Conservation (phyloP, 2,888 invertebrate genomes). For the Drosophila percnosoma region DNA sequence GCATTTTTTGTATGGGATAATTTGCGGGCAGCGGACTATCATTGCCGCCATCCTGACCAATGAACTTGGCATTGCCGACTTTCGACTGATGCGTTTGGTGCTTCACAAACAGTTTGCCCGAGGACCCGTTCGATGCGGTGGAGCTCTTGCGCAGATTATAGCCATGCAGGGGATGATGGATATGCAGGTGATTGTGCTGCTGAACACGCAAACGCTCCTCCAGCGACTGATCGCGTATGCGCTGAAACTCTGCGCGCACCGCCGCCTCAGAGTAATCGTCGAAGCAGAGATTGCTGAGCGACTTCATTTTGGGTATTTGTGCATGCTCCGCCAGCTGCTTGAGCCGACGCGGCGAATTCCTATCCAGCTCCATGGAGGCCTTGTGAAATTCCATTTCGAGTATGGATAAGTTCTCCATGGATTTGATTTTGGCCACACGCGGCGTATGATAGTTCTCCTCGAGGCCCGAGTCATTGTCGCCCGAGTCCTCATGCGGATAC, state of each 20-base stretch:
- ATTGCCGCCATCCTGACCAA: slow-evolving; percentile 80
- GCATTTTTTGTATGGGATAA: slow-evolving; percentile 84
- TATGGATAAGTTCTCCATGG: slow-evolving; percentile 84
- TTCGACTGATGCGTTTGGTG: slow-evolving; percentile 68
- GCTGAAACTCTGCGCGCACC: slow-evolving; percentile 81
- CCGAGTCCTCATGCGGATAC: slow-evolving; percentile 69
- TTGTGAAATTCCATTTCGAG: slow-evolving; percentile 84
- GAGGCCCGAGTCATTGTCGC: slow-evolving; percentile 82
- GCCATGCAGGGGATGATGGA: slow-evolving; percentile 38
- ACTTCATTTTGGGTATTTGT: slow-evolving; percentile 83
- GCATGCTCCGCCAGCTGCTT: slow-evolving; percentile 77
- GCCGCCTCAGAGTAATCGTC: slow-evolving; percentile 81
- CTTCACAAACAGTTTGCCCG: slow-evolving; percentile 81
- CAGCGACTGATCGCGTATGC: slow-evolving; percentile 76
- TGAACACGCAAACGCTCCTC: slow-evolving; percentile 78
- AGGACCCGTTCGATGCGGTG: slow-evolving; percentile 70
- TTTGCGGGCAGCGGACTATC: slow-evolving; percentile 68
- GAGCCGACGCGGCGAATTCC: slow-evolving; percentile 83
- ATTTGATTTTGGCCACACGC: slow-evolving; percentile 84
- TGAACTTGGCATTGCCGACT: slow-evolving; percentile 85
- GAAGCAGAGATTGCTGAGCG: slow-evolving; percentile 83
- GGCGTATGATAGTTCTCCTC: slow-evolving; percentile 84
- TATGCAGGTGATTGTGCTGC: slow-evolving; percentile 54
- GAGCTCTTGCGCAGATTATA: slow-evolving; percentile 73
- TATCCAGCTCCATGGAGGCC: slow-evolving; percentile 83